Percentiles rank a stretch among this genome's conserved stretches.
phyloP scores from a whole-genome alignment of 53 echinoderm and acorn worm genomes.

The Echinarachnius parma region DNA sequence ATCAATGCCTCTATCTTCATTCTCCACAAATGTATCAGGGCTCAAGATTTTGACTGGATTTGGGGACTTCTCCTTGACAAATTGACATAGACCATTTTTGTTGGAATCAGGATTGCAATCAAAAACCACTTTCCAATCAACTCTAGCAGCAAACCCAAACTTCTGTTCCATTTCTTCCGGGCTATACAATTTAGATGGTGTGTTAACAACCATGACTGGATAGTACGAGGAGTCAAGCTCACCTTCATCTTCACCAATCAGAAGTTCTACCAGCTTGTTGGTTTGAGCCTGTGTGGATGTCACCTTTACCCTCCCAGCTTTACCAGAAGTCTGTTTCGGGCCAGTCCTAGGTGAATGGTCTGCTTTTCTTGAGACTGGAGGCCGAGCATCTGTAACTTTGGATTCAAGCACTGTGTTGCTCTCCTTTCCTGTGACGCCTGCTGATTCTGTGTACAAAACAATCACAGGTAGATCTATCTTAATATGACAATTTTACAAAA shows the following conservation, averaged over 20 bases:
- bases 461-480: no score
- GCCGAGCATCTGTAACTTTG: no score
- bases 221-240: conserved; percentile 42
- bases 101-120: conserved; percentile 56
- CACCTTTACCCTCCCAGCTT: no score
- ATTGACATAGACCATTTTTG: conserved; percentile 46
- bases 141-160: conserved; percentile 47
- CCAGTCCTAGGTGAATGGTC: no score
- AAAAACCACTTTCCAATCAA: conserved; percentile 58
- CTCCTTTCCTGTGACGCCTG: no score
- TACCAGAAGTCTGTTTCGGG: no score
- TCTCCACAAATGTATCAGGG: conserved; percentile 19
- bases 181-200: background rate
- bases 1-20: conserved; percentile 9
- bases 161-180: background rate
- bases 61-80: conserved; percentile 1
- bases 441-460: no score
- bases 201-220: conserved; percentile 58
- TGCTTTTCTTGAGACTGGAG: no score
- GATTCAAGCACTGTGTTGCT: no score
- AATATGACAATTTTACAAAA: no score
- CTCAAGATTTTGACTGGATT: conserved; percentile 23
- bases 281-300: no score
- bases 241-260: conserved; percentile 30
- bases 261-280: no score